These are phyloP conservation scores for Agrenia bidenticulata DNA, from an alignment of 2,888 invertebrate species.

Conservation along the genomic window DNA sequence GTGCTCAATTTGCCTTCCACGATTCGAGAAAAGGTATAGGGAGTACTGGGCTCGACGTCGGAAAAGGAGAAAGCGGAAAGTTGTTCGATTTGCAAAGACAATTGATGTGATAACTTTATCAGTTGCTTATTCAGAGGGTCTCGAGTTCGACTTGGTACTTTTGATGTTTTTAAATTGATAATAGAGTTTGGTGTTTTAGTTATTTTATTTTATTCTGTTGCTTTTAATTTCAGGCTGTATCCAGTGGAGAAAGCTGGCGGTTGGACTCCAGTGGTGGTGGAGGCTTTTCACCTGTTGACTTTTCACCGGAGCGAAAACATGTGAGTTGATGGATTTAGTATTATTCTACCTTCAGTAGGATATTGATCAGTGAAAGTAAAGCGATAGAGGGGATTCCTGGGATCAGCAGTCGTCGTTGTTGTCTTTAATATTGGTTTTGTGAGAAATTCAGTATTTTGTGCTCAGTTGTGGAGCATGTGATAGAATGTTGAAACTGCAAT, in stretches of 20 bases:
- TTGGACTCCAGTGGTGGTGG: conserved; percentile 48
- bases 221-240: conserved; percentile 41
- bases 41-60: conserved; percentile 39
- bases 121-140: conserved; percentile 40
- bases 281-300: conserved; percentile 52
- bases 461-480: too few relatives aligned
- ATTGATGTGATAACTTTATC: conserved; percentile 51
- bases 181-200: conserved; percentile 14
- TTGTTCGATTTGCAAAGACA: conserved; percentile 51
- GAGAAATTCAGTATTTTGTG: too few relatives aligned
- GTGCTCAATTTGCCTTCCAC: conserved; percentile 50
- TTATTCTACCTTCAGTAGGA: too few relatives aligned
- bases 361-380: too few relatives aligned
- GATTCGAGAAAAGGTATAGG: conserved; percentile 44
- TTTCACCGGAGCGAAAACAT: conserved; percentile 47
- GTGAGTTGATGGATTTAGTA: conserved; percentile 42
- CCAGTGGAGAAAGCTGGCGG: conserved; percentile 48
- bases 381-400: too few relatives aligned
- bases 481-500: too few relatives aligned
- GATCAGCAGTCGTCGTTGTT: too few relatives aligned
- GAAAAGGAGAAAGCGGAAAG: conserved; percentile 49
- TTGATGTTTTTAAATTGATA: neutral
- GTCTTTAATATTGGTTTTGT: too few relatives aligned
- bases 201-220: conserved; percentile 22
- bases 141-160: too few relatives aligned